A percentile compares a stretch with the other conserved stretches of the same genome.
phyloP scores from a whole-genome alignment of 1,140 invertebrate genomes.

The Drosophila sucinea region DNA sequence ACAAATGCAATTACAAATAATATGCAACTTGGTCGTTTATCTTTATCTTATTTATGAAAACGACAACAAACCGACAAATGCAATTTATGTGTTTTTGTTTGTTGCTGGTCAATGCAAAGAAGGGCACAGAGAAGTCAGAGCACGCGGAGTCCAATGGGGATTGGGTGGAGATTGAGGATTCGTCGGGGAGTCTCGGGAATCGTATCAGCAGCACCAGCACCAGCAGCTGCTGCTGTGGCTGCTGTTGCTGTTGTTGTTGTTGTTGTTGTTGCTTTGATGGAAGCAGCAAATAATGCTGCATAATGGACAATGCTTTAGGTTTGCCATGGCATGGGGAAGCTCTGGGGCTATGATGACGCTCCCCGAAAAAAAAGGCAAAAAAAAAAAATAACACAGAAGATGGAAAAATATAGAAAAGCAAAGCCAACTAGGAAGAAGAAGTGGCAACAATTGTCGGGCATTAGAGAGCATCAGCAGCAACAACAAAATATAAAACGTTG shows the following conservation, averaged over 20 bases:
- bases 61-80: conserved; percentile 83
- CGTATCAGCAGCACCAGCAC: conserved; percentile 54
- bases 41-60: conserved; percentile 83
- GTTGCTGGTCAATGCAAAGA: conserved; percentile 74
- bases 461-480: conserved; percentile 72
- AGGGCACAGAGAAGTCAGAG: conserved; percentile 25
- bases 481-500: conserved; percentile 49
- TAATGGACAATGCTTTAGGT: conserved; percentile 66
- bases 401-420: conserved; percentile 53
- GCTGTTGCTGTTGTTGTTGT: neutral
- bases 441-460: conserved; percentile 76
- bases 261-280: conserved; percentile 35
- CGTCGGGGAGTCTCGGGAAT: conserved; percentile 25
- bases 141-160: conserved; percentile 1
- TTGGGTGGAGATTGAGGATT: neutral
- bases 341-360: conserved; percentile 56
- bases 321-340: conserved; percentile 35
- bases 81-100: conserved; percentile 83
- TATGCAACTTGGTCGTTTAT: conserved; percentile 82
- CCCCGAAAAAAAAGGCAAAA: conserved; percentile 50
- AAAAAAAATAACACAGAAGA: conserved; percentile 41
- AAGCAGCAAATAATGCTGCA: conserved; percentile 73
- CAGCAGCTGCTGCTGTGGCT: neutral
- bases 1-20: conserved; percentile 83
- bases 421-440: conserved; percentile 72